These are phyloP conservation scores for Hemiscyllium ocellatum DNA, from an alignment of 2,113 vertebrate species.

Conservation along the genomic window DNA sequence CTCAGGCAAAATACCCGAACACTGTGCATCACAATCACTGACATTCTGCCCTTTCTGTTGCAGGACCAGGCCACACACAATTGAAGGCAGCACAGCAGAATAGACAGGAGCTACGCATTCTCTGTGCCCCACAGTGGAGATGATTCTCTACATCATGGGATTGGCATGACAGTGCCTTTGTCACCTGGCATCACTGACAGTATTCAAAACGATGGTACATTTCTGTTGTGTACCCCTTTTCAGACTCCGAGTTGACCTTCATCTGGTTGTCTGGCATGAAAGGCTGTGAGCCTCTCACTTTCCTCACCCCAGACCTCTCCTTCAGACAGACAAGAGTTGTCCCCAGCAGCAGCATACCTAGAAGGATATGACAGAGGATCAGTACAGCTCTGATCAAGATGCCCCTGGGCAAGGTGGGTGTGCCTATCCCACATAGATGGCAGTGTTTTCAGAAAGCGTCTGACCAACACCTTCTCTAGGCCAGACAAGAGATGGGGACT, in stretches of 20 bases:
- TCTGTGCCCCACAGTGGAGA: neutral
- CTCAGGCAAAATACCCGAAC: no score
- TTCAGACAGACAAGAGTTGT: neutral
- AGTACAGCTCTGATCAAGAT: neutral
- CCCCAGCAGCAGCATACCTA: neutral
- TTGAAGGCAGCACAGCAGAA: neutral
- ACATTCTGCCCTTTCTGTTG: neutral
- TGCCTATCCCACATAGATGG: no score
- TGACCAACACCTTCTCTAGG: no score
- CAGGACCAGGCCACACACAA: neutral
- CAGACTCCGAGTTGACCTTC: neutral
- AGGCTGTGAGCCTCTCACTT: neutral
- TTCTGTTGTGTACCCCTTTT: neutral
- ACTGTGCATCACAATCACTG: no score
- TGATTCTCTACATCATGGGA: neutral
- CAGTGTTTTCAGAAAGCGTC: no score
- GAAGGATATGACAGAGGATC: neutral
- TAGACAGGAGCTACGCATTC: neutral
- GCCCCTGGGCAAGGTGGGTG: no score
- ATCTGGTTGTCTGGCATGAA: no score
- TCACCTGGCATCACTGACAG: neutral
- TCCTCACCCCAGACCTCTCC: neutral
- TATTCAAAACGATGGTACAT: neutral
- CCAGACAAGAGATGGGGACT: no score
- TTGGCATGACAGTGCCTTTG: neutral